These are phyloP conservation scores for Sterna hirundo DNA, from an alignment of 2,113 vertebrate species.

Conservation along the genomic window DNA sequence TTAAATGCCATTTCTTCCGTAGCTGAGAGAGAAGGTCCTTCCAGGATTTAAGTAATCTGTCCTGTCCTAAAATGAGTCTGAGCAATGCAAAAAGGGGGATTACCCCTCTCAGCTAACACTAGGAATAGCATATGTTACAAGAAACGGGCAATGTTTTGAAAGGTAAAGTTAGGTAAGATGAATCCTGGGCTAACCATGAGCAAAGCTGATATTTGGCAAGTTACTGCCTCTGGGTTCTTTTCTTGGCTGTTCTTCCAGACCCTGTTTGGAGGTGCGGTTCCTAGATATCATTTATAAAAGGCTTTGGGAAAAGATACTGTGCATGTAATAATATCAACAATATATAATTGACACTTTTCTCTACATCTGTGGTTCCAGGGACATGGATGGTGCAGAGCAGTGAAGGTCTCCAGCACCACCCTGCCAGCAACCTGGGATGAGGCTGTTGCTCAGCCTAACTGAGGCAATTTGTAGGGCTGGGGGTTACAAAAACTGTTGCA, in stretches of 20 bases:
- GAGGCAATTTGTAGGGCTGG: not conserved
- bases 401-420: not conserved
- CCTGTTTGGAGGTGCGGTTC: not conserved
- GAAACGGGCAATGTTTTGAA: not conserved
- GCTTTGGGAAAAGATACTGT: not conserved
- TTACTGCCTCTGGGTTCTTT: not conserved
- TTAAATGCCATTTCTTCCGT: not conserved
- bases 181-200: not conserved
- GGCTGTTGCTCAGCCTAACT: not conserved
- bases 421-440: not conserved
- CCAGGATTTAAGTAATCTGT: not conserved
- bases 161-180: not conserved
- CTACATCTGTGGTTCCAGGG: not conserved
- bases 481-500: not conserved
- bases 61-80: not conserved
- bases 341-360: not conserved
- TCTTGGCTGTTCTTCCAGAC: not conserved
- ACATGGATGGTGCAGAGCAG: not conserved
- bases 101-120: not conserved
- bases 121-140: not conserved
- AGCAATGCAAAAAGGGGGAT: not conserved
- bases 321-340: not conserved
- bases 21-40: not conserved
- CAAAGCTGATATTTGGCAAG: not conserved
- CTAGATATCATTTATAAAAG: accelerated